Conservation (phyloP, 2,797 vertebrate genomes). For the Menidia menidia region DNA sequence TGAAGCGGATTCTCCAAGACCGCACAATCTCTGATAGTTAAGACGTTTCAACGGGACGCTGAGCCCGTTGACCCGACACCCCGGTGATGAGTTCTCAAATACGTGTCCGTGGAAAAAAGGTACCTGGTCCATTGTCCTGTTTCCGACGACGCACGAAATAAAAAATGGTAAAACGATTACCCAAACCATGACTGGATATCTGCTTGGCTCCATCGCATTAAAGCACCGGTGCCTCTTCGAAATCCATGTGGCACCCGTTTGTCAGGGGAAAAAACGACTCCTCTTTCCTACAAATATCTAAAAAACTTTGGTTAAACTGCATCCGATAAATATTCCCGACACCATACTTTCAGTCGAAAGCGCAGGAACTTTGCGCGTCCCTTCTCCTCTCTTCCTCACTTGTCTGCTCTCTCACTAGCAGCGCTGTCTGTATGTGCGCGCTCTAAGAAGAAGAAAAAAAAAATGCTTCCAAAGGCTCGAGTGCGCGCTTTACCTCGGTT, state of each 20-base stretch:
- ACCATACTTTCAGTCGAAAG: conserved; percentile 39
- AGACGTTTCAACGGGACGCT: conserved; percentile 86
- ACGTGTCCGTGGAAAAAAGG: conserved; percentile 88
- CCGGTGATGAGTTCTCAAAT: conserved; percentile 86
- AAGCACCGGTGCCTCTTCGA: conserved; percentile 40
- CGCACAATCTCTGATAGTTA: conserved; percentile 81
- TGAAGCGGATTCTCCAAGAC: conserved; percentile 33
- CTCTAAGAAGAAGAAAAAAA: conserved; percentile 32
- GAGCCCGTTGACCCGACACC: conserved; percentile 85
- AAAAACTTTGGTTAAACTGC: conserved; percentile 47
- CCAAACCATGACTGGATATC: conserved; percentile 79
- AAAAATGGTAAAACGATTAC: conserved; percentile 72
- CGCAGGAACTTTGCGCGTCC: conserved; percentile 67
- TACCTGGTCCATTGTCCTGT: conserved; percentile 73
- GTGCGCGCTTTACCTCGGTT: conserved; percentile 68
- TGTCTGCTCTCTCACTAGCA: conserved; percentile 64
- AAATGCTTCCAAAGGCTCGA: conserved; percentile 63
- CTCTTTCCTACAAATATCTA: conserved; percentile 16
- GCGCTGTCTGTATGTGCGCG: conserved; percentile 67
- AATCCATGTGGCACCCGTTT: conserved; percentile 47
- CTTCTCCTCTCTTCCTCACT: conserved; percentile 48
- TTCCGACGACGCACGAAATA: conserved; percentile 69
- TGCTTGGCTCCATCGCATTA: conserved; percentile 52
- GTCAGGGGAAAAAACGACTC: conserved; percentile 1
- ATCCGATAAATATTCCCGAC: conserved; percentile 10